These are phyloP conservation scores for Laticauda laticaudata DNA, from an alignment of 2,113 vertebrate species.

Conservation along the genomic window DNA sequence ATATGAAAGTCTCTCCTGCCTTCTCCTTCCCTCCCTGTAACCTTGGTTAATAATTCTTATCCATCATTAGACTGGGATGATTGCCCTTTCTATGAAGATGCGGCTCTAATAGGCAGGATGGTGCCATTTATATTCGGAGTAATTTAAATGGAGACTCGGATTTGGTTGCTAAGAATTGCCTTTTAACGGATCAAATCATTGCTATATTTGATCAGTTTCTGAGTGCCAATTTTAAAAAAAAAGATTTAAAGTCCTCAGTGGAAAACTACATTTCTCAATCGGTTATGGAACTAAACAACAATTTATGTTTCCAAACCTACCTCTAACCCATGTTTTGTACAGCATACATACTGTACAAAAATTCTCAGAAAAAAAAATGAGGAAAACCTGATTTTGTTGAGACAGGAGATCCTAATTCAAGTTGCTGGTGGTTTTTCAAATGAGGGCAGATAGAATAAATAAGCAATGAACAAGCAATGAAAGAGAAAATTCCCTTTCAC, in stretches of 20 bases:
- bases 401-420: not conserved
- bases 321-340: not conserved
- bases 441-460: not conserved
- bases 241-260: not conserved
- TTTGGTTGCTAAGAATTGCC: not conserved
- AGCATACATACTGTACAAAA: not conserved
- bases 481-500: not conserved
- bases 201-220: not conserved
- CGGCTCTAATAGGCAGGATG: not conserved
- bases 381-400: not conserved
- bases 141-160: not conserved
- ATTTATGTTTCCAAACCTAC: not conserved
- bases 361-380: not conserved
- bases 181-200: not conserved
- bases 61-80: not conserved
- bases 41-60: not conserved
- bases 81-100: not conserved
- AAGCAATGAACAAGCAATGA: not conserved
- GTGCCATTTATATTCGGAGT: not conserved
- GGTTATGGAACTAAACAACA: not conserved
- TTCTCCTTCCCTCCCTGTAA: not conserved
- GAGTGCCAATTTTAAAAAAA: not conserved
- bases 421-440: not conserved
- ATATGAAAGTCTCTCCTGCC: not conserved
- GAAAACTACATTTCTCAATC: not conserved